Evolutionary conservation across 1,140 invertebrate genomes (phyloP), one percentile per base, ranked within the genome.

Genomic region (Lordiphosa stackelbergi): DNA sequence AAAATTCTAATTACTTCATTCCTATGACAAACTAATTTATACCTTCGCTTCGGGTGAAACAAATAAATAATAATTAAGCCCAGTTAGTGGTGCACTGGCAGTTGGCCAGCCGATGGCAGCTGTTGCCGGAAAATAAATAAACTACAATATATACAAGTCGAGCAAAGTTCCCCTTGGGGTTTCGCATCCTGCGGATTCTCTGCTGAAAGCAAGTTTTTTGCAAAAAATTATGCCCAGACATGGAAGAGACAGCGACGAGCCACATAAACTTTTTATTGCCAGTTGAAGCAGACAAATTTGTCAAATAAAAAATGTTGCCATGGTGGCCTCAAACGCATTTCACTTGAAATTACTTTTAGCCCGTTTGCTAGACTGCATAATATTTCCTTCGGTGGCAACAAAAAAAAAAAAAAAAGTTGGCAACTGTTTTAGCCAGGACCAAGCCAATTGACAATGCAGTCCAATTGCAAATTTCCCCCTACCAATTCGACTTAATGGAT

Each of bases 1-100:
- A 24, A 36, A 38, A 36, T 2, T 22, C 8, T n/a, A 34, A 11
- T 12, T 28, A 34, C 51, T 46, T 41, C 3, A 24, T 22, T 41
- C 36, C 6, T 13, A 16, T 13, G 12, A 38, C n/a, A 51, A 37
- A 31, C 42, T 8, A 45, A 45, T 46, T 31, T 46, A 46, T 34
- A 31, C 43, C 43, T n/a, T 13, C 11, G 24, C 9, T 5, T 46
- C 8, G 11, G 16, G 36, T 22, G 5, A 22, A 52, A 53, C 42
- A 57, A 7, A 75, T 74, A 71, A 66, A 63, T 77, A 62, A 77
- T 68, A 77, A 75, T 75, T 77, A 75, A 66, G 74, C 46, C 22
- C 53, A 43, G 72, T 66, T 77, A 53, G 53, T 77, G 54, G 52
- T 42, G 46, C 53, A 35, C 46, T 71, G 72, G 72, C 66, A 57